A percentile compares a stretch with the other conserved stretches of the same genome.
Conservation (phyloP, 2,113 vertebrate species). For the Hassar affinis region DNA sequence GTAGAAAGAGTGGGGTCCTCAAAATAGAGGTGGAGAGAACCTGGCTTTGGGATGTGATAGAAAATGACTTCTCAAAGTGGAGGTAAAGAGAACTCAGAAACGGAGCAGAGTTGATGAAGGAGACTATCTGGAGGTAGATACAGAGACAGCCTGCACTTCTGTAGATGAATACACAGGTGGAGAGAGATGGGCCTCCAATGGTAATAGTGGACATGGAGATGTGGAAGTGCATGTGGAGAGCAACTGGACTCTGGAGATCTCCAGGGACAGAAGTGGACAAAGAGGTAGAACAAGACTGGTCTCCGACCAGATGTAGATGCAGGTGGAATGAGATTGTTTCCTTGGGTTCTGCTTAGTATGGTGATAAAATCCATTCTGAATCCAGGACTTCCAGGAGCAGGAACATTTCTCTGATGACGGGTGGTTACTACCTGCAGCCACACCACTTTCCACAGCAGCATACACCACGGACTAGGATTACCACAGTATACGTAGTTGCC, state of each 20-base stretch:
- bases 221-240: neutral
- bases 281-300: neutral
- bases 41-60: neutral
- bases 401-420: conserved; percentile 17
- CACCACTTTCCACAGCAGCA: conserved; percentile 43
- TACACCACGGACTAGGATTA: conserved; percentile 52
- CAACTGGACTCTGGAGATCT: neutral
- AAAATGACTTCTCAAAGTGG: neutral
- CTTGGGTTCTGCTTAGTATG: conserved; percentile 27
- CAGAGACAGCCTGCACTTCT: too few species aligned
- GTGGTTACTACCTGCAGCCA: conserved; percentile 61
- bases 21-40: neutral
- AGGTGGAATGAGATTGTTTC: conserved; percentile 13
- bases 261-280: neutral
- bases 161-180: neutral
- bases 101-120: neutral
- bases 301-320: conserved; percentile 9
- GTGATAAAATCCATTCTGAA: conserved; percentile 8
- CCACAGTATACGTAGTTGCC: conserved; percentile 59
- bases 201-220: neutral
- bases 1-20: neutral
- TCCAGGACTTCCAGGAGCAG: neutral
- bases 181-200: neutral
- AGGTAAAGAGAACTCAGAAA: neutral
- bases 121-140: neutral